These are phyloP conservation scores for Holacanthus passer DNA, from an alignment of 2,113 vertebrate genomes.

Conservation along the genomic window DNA sequence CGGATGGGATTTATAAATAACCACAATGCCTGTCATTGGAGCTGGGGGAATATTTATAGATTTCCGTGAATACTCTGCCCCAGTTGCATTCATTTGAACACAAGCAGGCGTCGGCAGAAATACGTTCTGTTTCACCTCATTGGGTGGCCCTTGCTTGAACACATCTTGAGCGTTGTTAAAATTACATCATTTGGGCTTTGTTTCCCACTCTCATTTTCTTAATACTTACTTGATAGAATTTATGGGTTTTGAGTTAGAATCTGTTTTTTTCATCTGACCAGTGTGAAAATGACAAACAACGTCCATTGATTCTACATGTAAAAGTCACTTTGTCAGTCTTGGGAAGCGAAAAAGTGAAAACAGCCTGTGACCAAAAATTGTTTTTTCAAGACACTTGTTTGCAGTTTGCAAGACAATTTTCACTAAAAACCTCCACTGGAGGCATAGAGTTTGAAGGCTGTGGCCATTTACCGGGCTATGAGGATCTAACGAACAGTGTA, in stretches of 20 bases:
- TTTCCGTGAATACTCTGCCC: constrained; percentile 55
- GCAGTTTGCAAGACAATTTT: no score
- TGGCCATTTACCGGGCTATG: no score
- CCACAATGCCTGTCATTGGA: constrained; percentile 58
- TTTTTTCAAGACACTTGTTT: no score
- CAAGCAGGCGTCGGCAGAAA: constrained; percentile 21
- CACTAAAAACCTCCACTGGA: no score
- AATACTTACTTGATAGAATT: background rate
- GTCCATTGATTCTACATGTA: background rate
- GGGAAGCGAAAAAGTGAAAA: no score
- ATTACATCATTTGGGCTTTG: constrained; percentile 22
- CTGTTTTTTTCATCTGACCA: background rate
- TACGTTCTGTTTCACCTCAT: background rate
- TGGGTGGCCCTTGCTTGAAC: constrained; percentile 23
- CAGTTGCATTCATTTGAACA: constrained; percentile 57
- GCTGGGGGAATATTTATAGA: constrained; percentile 66
- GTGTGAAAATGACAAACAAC: background rate
- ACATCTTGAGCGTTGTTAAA: constrained; percentile 33
- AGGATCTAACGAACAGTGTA: no score
- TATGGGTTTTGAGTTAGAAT: background rate
- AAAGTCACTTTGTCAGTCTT: background rate
- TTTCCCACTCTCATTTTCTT: background rate
- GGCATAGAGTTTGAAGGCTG: no score
- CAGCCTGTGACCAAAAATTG: no score
- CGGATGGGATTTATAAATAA: constrained; percentile 67